Conservation (phyloP, 2,113 vertebrate genomes). For the Struthio camelus region DNA sequence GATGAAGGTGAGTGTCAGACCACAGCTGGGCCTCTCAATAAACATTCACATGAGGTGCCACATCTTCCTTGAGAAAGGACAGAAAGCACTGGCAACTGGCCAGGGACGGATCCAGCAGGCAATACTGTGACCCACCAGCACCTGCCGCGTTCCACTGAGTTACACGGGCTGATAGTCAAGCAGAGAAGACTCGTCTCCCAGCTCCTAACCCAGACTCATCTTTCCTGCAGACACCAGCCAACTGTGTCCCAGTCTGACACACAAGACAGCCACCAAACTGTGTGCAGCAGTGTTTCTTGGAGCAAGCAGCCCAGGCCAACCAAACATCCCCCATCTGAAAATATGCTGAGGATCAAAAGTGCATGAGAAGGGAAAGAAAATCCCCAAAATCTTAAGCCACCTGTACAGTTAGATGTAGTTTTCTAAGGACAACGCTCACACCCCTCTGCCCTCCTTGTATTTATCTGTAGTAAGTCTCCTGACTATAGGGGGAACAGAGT, state of each 20-base stretch:
- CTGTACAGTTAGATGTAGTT: neutral
- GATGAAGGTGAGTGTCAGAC: neutral
- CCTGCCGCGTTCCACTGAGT: neutral
- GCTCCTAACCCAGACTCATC: neutral
- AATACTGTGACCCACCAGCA: neutral
- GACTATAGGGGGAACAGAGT: neutral
- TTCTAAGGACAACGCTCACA: neutral
- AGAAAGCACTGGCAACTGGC: neutral
- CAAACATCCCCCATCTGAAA: rapidly evolving
- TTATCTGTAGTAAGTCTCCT: neutral
- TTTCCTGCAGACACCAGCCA: neutral
- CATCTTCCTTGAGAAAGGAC: neutral
- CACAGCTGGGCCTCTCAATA: neutral
- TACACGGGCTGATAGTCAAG: neutral
- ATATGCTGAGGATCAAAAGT: neutral
- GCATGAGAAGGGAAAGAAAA: neutral
- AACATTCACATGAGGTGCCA: neutral
- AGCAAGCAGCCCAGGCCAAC: neutral
- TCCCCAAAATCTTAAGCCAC: neutral
- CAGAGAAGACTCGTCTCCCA: neutral
- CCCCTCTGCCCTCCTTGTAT: neutral
- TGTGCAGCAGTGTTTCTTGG: neutral
- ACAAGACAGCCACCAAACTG: neutral
- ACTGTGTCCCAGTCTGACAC: neutral
- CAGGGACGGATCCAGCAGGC: neutral